A percentile compares a stretch with the other conserved stretches of the same genome.
phyloP scores from a whole-genome alignment of 2,113 vertebrate genomes.

The Alexandromys fortis region DNA sequence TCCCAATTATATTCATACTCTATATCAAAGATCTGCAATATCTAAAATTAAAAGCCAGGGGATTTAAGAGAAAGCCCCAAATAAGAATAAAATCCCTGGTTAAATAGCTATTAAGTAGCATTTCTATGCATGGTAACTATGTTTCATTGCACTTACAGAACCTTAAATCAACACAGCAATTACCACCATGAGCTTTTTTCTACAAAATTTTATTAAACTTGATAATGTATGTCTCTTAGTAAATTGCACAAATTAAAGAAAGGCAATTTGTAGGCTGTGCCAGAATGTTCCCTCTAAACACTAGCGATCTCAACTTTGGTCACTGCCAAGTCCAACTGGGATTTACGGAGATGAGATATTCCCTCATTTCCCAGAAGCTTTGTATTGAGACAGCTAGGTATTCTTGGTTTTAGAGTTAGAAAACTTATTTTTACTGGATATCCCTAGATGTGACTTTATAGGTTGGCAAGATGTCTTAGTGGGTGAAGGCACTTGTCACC shows the following conservation, averaged over 20 bases:
- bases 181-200: constrained; percentile 83
- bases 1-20: constrained; percentile 64
- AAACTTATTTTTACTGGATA: constrained; percentile 44
- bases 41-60: constrained; percentile 53
- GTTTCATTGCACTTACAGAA: constrained; percentile 76
- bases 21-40: constrained; percentile 65
- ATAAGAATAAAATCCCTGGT: constrained; percentile 77
- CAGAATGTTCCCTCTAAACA: constrained; percentile 72
- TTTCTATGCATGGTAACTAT: constrained; percentile 77
- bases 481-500: neutral
- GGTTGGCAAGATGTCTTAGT: neutral
- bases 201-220: constrained; percentile 86
- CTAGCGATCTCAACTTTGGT: constrained; percentile 57
- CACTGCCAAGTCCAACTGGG: neutral
- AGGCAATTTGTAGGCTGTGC: constrained; percentile 77
- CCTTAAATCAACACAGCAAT: constrained; percentile 88
- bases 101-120: constrained; percentile 78
- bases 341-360: constrained; percentile 49
- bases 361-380: constrained; percentile 21
- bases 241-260: constrained; percentile 84
- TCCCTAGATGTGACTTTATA: neutral
- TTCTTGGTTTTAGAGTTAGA: constrained; percentile 19
- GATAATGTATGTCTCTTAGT: constrained; percentile 82
- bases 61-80: constrained; percentile 72
- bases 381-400: neutral